A percentile compares a stretch with the other conserved stretches of the same genome.
phyloP scores from a whole-genome alignment of 1,140 invertebrate genomes.

The Mylabris phalerata region DNA sequence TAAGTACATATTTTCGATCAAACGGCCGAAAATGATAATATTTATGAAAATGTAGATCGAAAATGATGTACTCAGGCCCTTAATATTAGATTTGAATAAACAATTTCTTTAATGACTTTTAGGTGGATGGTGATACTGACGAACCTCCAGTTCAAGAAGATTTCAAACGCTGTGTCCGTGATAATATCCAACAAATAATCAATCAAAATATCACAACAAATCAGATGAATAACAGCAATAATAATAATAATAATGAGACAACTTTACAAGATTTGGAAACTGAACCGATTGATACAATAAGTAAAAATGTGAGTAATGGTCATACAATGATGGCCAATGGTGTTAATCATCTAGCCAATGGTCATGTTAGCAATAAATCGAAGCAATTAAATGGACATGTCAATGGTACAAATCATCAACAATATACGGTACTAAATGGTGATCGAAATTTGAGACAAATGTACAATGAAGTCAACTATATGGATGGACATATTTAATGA shows the following conservation, averaged over 20 bases:
- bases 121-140: constrained; percentile 78
- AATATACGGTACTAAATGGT: neutral
- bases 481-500: constrained; percentile 33
- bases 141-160: constrained; percentile 65
- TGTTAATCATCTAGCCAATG: constrained; percentile 17
- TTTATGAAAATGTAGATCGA: too few relatives aligned
- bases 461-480: constrained; percentile 31
- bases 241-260: constrained; percentile 18
- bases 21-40: too few relatives aligned
- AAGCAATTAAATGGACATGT: constrained; percentile 4
- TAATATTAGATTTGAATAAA: too few relatives aligned
- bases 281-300: constrained; percentile 33
- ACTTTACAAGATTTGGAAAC: constrained; percentile 32
- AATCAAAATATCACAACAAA: constrained; percentile 16
- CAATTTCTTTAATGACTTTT: neutral
- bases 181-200: constrained; percentile 30
- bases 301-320: constrained; percentile 36
- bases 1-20: too few relatives aligned
- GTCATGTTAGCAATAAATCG: constrained; percentile 11
- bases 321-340: constrained; percentile 33
- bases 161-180: constrained; percentile 60
- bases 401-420: constrained; percentile 16
- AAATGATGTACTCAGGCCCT: too few relatives aligned
- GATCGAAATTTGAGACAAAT: constrained; percentile 23
- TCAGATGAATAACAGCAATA: constrained; percentile 29